A percentile compares a stretch with the other conserved stretches of the same genome.
Conservation (phyloP, 2,113 vertebrate genomes). For the Sialia sialis region DNA sequence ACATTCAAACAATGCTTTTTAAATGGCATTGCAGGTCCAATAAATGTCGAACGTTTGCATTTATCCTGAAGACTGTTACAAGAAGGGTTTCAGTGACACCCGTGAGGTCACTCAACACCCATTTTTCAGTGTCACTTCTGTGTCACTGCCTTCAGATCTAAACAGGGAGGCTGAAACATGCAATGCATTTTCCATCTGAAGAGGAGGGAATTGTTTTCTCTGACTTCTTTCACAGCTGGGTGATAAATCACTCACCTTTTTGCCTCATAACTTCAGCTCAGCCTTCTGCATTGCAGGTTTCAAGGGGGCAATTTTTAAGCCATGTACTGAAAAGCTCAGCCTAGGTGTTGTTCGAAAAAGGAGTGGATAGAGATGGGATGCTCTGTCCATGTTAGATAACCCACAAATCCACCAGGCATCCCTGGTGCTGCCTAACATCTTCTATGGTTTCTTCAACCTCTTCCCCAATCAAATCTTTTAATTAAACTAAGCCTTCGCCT, state of each 20-base stretch:
- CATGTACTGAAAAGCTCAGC: neutral
- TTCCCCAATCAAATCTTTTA: neutral
- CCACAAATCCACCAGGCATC: neutral
- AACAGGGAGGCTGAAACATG: neutral
- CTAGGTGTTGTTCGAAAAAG: neutral
- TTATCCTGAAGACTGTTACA: neutral
- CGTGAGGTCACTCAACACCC: fast-evolving
- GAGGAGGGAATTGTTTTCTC: neutral
- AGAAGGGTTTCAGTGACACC: neutral
- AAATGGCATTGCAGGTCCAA: neutral
- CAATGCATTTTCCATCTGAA: neutral
- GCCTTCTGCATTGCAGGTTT: neutral
- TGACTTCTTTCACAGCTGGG: neutral
- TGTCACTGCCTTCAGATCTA: neutral
- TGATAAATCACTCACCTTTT: neutral
- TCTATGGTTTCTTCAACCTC: neutral
- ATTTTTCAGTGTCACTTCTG: neutral
- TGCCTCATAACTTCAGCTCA: neutral
- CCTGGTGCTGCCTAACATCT: neutral
- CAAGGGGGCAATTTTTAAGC: neutral
- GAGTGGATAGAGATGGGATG: neutral
- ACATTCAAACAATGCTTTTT: neutral
- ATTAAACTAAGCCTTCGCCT: neutral
- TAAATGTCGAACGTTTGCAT: neutral
- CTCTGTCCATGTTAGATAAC: neutral